phyloP scores from a whole-genome alignment of 2,797 vertebrate species.

The Artibeus jamaicensis region DNA sequence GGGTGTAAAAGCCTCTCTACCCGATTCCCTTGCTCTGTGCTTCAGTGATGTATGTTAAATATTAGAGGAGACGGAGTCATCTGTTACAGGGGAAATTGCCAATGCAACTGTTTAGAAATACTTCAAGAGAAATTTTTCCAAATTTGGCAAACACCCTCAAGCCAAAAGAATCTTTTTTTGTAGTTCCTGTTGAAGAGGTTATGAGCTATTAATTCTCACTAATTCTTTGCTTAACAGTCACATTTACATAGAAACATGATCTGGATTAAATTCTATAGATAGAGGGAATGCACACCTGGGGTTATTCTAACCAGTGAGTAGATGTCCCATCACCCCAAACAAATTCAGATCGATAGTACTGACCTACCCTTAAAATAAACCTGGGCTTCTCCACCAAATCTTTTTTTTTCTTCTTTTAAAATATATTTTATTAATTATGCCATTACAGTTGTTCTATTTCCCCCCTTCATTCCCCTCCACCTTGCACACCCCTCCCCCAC shows the following conservation, averaged over 20 bases:
- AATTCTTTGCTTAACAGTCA: slow-evolving; percentile 63
- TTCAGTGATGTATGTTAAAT: neutral
- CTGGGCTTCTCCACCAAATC: slow-evolving; percentile 62
- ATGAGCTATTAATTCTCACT: slow-evolving; percentile 5
- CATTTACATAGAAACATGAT: slow-evolving; percentile 61
- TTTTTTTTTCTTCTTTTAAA: no score
- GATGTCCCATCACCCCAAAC: slow-evolving; percentile 33
- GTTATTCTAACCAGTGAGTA: slow-evolving; percentile 66
- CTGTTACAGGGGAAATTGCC: neutral
- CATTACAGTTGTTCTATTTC: no score
- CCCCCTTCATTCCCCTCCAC: no score
- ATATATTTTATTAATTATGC: no score
- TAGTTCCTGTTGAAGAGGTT: slow-evolving; percentile 50
- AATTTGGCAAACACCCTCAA: slow-evolving; percentile 28
- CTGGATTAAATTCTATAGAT: slow-evolving; percentile 63
- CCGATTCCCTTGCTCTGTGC: neutral
- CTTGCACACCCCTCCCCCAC: no score
- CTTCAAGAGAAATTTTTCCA: neutral
- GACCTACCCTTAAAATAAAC: slow-evolving; percentile 64
- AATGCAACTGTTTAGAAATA: neutral
- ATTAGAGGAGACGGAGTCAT: neutral
- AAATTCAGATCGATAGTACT: slow-evolving; percentile 72
- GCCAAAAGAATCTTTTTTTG: neutral
- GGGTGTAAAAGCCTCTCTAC: neutral
- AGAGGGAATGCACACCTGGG: slow-evolving; percentile 19